phyloP scores from a whole-genome alignment of 2,888 invertebrate genomes.

The Drosophila dives region DNA sequence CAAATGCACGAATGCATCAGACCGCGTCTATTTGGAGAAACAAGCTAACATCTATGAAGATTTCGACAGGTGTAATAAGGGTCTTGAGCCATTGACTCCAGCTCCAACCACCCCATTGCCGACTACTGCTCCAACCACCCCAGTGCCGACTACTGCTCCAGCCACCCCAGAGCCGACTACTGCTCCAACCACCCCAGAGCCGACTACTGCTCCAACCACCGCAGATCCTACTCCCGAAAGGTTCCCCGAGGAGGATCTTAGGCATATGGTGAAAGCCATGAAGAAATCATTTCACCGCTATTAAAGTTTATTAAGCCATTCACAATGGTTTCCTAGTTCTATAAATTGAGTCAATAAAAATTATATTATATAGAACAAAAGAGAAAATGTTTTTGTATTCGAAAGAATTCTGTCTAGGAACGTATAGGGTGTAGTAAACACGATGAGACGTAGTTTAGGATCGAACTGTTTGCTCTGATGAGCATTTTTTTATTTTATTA shows the following conservation, averaged over 20 bases:
- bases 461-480: too few relatives aligned
- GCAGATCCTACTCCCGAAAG: constrained; percentile 2
- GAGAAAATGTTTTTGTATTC: not conserved
- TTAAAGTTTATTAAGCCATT: constrained; percentile 2
- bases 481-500: too few relatives aligned
- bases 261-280: constrained; percentile 20
- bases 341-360: not conserved
- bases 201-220: not conserved
- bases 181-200: not conserved
- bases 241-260: constrained; percentile 48
- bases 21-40: constrained; percentile 52
- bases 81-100: constrained; percentile 12
- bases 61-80: constrained; percentile 57
- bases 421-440: too few relatives aligned
- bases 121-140: not conserved
- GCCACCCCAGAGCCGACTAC: constrained; percentile 3
- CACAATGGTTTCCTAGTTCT: not conserved
- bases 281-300: constrained; percentile 29
- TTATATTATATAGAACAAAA: not conserved
- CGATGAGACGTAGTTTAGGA: too few relatives aligned
- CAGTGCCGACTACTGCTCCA: constrained; percentile 3
- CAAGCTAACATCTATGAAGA: constrained; percentile 31
- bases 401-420: not conserved
- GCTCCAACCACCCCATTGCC: not conserved
- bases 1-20: constrained; percentile 64